A percentile compares a stretch with the other conserved stretches of the same genome.
Evolutionary conservation across 2,113 vertebrate genomes (phyloP).

Genomic region (Podarcis muralis): DNA sequence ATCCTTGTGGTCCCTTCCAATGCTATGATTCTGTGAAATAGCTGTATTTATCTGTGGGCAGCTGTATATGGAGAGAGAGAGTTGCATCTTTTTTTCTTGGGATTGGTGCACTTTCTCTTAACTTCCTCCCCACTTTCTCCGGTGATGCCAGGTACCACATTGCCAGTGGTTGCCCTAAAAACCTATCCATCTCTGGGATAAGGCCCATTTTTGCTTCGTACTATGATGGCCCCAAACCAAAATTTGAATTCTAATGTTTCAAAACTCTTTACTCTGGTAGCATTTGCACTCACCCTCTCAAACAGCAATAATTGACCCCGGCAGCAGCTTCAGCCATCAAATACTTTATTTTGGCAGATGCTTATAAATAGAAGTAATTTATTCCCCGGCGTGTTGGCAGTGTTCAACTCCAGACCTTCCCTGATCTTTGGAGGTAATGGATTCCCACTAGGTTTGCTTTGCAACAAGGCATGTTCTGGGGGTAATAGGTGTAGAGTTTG

Average conservation of each 20-base stretch:
- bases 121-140: neutral
- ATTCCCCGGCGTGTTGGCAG: neutral
- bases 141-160: neutral
- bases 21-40: too few relatives aligned
- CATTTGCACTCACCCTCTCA: neutral
- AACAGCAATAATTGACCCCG: neutral
- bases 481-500: too few relatives aligned
- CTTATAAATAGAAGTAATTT: neutral
- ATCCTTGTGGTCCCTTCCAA: neutral
- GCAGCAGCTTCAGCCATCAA: neutral
- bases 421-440: neutral
- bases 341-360: neutral
- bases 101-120: neutral
- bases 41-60: neutral
- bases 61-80: neutral
- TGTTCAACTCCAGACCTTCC: neutral
- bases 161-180: neutral
- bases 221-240: neutral
- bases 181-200: neutral
- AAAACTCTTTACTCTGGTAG: neutral
- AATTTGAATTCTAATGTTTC: neutral
- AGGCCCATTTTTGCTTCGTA: neutral
- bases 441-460: neutral
- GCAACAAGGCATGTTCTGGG: neutral
- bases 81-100: neutral